A percentile compares a stretch with the other conserved stretches of the same genome.
These are phyloP conservation scores for Heterotis niloticus DNA, from an alignment of 2,113 vertebrate genomes.

Conservation along the genomic window DNA sequence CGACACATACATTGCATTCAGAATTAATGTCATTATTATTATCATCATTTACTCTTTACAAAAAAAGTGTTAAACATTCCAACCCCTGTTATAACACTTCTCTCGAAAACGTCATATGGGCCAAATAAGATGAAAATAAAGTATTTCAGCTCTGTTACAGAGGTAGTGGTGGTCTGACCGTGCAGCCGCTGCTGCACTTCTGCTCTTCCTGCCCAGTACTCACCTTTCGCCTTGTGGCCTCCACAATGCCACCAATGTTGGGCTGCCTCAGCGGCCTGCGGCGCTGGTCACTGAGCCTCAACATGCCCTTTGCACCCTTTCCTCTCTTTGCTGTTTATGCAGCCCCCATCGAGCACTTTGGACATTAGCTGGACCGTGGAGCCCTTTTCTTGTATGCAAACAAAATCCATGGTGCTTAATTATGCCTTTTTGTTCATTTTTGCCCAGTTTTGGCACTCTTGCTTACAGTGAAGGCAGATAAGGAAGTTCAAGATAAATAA, in stretches of 20 bases:
- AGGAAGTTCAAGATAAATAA: neutral
- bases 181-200: no score
- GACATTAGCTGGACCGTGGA: neutral
- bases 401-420: neutral
- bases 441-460: neutral
- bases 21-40: no score
- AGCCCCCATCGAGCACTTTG: conserved; percentile 1
- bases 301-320: neutral
- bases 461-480: conserved; percentile 1
- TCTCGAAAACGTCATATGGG: no score
- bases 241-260: neutral
- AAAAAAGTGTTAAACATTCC: no score
- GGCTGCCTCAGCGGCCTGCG: neutral
- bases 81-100: no score
- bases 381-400: neutral
- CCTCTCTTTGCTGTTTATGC: neutral
- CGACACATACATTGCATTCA: no score
- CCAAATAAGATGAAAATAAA: no score
- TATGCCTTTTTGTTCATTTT: conserved; percentile 15
- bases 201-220: neutral
- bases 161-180: no score
- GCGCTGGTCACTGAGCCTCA: no score
- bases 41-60: no score
- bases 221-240: neutral
- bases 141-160: no score